Percentiles rank a stretch among this genome's conserved stretches.
Evolutionary conservation across 1,140 invertebrate species (phyloP).

Genomic region (Heliconius eleuchia): DNA sequence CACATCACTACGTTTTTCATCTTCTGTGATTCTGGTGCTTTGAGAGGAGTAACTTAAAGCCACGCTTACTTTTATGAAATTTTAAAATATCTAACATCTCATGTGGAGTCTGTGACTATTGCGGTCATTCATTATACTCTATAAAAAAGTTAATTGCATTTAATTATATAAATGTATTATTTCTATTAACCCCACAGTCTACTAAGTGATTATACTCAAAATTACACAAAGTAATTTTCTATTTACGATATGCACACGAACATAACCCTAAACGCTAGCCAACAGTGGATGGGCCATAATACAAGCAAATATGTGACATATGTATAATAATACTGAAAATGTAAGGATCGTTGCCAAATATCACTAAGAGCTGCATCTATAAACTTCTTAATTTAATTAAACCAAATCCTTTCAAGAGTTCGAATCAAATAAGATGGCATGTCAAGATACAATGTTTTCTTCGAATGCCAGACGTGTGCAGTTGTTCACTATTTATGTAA

Average conservation of each 20-base stretch:
- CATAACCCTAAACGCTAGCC: not conserved
- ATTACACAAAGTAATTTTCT: not conserved
- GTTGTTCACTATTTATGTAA: slow-evolving; percentile 7
- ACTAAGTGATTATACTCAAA: not conserved
- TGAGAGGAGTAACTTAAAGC: too few species aligned
- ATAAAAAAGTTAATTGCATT: not conserved
- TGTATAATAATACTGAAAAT: slow-evolving; percentile 23
- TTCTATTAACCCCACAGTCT: too few species aligned
- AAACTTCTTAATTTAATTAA: slow-evolving; percentile 69
- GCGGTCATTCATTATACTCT: too few species aligned
- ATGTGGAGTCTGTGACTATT: too few species aligned
- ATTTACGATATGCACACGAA: not conserved
- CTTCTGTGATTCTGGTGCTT: too few species aligned
- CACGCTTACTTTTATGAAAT: too few species aligned
- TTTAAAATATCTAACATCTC: too few species aligned
- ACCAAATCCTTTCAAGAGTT: slow-evolving; percentile 42
- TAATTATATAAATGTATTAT: not conserved
- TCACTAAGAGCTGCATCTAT: slow-evolving; percentile 47
- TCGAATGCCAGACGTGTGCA: not conserved
- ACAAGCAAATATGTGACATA: not conserved
- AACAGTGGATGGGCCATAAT: not conserved
- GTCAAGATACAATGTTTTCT: slow-evolving; percentile 13
- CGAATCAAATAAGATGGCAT: slow-evolving; percentile 34
- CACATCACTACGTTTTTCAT: too few species aligned
- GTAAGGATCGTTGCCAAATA: slow-evolving; percentile 48